phyloP scores from a whole-genome alignment of 2,113 vertebrate species.

The Patagioenas fasciata region DNA sequence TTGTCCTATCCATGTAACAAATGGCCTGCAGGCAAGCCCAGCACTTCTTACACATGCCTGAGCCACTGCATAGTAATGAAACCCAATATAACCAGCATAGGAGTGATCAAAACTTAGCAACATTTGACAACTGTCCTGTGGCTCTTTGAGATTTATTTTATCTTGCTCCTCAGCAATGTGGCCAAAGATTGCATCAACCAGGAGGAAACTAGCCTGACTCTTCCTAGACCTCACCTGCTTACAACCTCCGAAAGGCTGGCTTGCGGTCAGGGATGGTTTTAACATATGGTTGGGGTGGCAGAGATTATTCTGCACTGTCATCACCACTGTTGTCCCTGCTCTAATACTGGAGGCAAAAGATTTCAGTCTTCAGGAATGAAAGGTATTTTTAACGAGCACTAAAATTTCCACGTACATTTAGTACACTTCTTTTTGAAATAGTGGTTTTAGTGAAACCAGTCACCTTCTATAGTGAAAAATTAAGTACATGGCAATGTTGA shows the following conservation, averaged over 20 bases:
- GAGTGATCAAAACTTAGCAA: neutral
- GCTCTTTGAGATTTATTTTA: neutral
- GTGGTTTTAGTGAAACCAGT: conserved; percentile 4
- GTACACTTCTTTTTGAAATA: neutral
- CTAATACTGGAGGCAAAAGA: neutral
- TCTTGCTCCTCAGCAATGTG: neutral
- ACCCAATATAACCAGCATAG: neutral
- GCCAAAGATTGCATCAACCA: neutral
- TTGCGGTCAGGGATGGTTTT: neutral
- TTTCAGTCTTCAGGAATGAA: neutral
- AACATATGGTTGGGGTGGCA: neutral
- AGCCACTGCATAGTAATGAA: neutral
- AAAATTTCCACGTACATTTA: neutral
- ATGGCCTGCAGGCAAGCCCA: neutral
- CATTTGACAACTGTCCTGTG: neutral
- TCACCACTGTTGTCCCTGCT: neutral
- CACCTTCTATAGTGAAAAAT: neutral
- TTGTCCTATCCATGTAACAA: neutral
- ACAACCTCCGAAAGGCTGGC: neutral
- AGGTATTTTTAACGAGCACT: neutral
- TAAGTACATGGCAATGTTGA: neutral
- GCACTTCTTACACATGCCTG: neutral
- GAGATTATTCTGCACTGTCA: neutral
- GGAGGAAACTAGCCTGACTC: neutral
- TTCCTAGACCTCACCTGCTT: neutral